Evolutionary conservation across 1,140 invertebrate species (phyloP), one percentile per base, ranked within the genome.

Genomic region (Palaemon carinicauda): DNA sequence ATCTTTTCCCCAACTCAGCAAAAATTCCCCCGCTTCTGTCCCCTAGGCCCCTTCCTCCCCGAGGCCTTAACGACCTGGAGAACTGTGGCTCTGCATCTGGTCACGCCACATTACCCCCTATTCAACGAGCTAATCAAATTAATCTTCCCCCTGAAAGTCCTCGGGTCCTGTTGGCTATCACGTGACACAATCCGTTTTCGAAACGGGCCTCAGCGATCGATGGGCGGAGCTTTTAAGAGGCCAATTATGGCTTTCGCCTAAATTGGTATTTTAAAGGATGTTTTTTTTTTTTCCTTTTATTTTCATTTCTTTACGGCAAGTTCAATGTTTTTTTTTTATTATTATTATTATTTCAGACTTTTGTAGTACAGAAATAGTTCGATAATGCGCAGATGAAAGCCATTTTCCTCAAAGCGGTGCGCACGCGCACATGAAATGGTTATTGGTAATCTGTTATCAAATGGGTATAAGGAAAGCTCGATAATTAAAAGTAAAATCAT

Each of bases 91-190:
- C 75, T 27, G 51, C 75, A 54, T 54, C 29, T 27, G 52, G 41
- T 51, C 75, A 51, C 75, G 75, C 50, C 75, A 54, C 75, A 79
- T 79, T 79, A 79, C 75, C 51, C 75, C 21, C 75, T 27, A 79
- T 53, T 54, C 51, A 54, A n/a, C 24, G 51, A 54, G 75, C 50
- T 79, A 79, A 79, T 79, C 75, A 79, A 79, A 79, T 79, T 79
- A 79, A 79, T 79, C 52, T 21, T n/a, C 75, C 75, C 75, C 29
- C 51, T 54, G 19, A 53, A 54, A 54, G n/a, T 21, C 15, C n/a
- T 12, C 60, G 24, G 60, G 3, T 69, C 41, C 41, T 41, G 41
- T 41, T 41, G 41, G 41, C 41, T 41, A 41, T 41, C 41, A 41
- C 41, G 41, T 41, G 41, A 41, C 27, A 73, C 71, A 73, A 29